phyloP scores from a whole-genome alignment of 2,888 invertebrate genomes.

The Spisula solida region DNA sequence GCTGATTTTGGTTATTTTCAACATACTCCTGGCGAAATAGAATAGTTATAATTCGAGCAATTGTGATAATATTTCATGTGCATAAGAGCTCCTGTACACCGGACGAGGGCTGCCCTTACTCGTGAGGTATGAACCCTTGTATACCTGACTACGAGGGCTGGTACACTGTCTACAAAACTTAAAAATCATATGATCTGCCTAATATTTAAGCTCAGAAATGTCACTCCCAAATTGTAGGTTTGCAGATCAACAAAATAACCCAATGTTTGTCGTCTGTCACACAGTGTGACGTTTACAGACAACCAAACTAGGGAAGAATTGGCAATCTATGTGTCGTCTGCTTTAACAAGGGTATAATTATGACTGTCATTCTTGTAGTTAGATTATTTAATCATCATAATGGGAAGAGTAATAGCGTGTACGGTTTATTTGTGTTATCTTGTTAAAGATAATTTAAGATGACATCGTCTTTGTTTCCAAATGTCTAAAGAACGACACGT shows the following conservation, averaged over 20 bases:
- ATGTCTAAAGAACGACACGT: conserved; percentile 64
- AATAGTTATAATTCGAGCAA: too few relatives aligned
- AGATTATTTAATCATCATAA: conserved; percentile 40
- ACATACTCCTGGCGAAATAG: too few relatives aligned
- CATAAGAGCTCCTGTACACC: too few relatives aligned
- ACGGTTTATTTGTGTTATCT: conserved; percentile 59
- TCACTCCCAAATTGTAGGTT: too few relatives aligned
- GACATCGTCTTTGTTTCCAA: conserved; percentile 70
- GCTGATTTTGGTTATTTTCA: too few relatives aligned
- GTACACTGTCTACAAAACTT: too few relatives aligned
- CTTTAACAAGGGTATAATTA: conserved; percentile 22
- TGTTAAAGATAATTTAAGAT: conserved; percentile 73
- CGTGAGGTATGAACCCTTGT: too few relatives aligned
- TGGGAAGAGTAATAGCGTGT: conserved; percentile 47
- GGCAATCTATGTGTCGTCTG: conserved; percentile 14
- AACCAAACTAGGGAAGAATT: not conserved
- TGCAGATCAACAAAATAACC: not conserved
- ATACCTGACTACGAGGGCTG: too few relatives aligned
- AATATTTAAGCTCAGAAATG: too few relatives aligned
- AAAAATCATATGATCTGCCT: too few relatives aligned
- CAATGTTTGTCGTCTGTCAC: not conserved
- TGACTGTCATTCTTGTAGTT: conserved; percentile 19
- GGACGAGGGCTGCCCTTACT: too few relatives aligned
- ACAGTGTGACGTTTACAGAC: not conserved
- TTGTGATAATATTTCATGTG: too few relatives aligned